These are phyloP conservation scores for Haliclystus octoradiatus DNA, from an alignment of 30 jellyfish, hydroid and myxozoan genomes.

Conservation along the genomic window DNA sequence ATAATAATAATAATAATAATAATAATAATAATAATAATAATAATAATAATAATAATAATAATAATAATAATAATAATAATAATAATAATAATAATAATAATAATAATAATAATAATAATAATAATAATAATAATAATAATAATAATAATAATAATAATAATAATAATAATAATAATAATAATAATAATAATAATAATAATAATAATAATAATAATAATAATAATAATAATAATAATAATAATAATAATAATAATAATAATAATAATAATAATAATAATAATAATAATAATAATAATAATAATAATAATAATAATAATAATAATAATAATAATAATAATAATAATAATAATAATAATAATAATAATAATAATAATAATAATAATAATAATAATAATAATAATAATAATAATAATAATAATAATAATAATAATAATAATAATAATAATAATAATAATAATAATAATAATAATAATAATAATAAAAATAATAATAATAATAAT, in stretches of 20 bases:
- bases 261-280: neutral
- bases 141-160: neutral
- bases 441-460: neutral
- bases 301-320: neutral
- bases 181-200: neutral
- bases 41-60: neutral
- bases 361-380: neutral
- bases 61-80: neutral
- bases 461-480: neutral
- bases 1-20: neutral
- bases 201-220: neutral
- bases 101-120: neutral
- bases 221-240: neutral
- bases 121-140: neutral
- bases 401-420: neutral
- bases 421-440: neutral
- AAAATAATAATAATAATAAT: neutral
- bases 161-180: neutral
- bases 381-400: neutral
- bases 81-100: neutral
- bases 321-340: neutral
- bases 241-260: neutral
- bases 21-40: neutral
- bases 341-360: neutral
- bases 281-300: neutral